phyloP scores from a whole-genome alignment of 2,113 vertebrate genomes.

The Sakesphorus luctuosus region DNA sequence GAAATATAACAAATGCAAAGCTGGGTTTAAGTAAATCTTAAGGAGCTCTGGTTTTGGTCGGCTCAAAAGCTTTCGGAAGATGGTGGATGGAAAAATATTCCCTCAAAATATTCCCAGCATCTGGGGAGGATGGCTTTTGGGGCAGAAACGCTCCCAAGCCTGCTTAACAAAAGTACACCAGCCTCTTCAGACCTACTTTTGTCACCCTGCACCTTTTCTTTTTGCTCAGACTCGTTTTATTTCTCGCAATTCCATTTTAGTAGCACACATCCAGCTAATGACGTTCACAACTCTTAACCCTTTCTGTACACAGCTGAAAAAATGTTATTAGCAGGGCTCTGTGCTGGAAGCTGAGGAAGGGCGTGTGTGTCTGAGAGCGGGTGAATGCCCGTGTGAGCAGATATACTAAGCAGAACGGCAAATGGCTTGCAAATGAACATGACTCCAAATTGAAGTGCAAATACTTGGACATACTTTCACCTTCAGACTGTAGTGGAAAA shows the following conservation, averaged over 20 bases:
- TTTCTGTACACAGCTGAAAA: slow-evolving; percentile 46
- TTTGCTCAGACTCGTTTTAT: slow-evolving; percentile 59
- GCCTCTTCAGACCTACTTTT: slow-evolving; percentile 3
- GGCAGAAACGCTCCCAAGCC: background rate
- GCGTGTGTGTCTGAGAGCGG: background rate
- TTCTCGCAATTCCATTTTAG: slow-evolving; percentile 57
- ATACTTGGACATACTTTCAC: slow-evolving; percentile 42
- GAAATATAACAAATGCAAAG: background rate
- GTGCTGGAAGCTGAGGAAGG: background rate
- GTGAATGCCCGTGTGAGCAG: background rate
- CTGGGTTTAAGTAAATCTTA: background rate
- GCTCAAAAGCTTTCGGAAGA: slow-evolving; percentile 12
- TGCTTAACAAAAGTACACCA: background rate
- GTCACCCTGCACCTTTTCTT: background rate
- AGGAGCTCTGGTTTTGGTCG: background rate
- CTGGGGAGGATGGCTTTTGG: background rate
- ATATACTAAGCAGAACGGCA: background rate
- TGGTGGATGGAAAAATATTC: slow-evolving; percentile 1
- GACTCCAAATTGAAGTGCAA: slow-evolving; percentile 71
- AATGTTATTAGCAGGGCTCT: background rate
- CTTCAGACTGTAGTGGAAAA: slow-evolving; percentile 18
- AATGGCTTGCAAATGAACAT: slow-evolving; percentile 70
- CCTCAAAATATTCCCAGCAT: background rate
- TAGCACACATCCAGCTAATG: slow-evolving; percentile 36
- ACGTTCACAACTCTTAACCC: slow-evolving; percentile 51